Conservation (phyloP, 23 tunicate genomes). For the Halocynthia aurantium region DNA sequence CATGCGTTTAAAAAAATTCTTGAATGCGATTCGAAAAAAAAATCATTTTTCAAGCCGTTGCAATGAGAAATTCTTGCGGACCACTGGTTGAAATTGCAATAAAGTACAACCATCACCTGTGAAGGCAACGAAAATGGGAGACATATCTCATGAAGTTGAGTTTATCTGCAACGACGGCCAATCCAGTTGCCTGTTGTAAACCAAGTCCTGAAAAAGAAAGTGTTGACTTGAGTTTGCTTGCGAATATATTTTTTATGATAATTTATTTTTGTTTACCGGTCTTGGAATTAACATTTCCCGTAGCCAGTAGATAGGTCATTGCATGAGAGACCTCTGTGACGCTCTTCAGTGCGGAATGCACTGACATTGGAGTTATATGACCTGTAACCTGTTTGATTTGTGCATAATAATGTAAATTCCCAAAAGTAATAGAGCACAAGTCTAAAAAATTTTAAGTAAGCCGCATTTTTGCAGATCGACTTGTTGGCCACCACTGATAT, state of each 20-base stretch:
- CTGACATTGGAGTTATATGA: neutral
- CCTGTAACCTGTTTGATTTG: no score
- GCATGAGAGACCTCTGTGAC: constrained; percentile 45
- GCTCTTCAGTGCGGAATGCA: neutral
- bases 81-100: no score
- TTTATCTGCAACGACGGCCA: constrained; percentile 73
- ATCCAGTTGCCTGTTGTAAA: constrained; percentile 62
- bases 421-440: no score
- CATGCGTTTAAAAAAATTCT: no score
- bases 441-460: no score
- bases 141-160: constrained; percentile 73
- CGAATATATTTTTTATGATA: neutral
- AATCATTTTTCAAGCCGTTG: no score
- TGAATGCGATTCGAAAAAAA: no score
- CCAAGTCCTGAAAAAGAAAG: constrained; percentile 52
- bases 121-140: constrained; percentile 77
- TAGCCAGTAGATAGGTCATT: constrained; percentile 61
- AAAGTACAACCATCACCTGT: constrained; percentile 1
- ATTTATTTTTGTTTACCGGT: neutral
- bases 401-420: no score
- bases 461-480: no score
- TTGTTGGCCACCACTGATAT: no score
- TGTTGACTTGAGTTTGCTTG: neutral
- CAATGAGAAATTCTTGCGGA: no score
- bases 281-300: constrained; percentile 53